These are phyloP conservation scores for Forbesichthys papilliferus DNA, from an alignment of 2,113 vertebrate genomes.

Conservation along the genomic window DNA sequence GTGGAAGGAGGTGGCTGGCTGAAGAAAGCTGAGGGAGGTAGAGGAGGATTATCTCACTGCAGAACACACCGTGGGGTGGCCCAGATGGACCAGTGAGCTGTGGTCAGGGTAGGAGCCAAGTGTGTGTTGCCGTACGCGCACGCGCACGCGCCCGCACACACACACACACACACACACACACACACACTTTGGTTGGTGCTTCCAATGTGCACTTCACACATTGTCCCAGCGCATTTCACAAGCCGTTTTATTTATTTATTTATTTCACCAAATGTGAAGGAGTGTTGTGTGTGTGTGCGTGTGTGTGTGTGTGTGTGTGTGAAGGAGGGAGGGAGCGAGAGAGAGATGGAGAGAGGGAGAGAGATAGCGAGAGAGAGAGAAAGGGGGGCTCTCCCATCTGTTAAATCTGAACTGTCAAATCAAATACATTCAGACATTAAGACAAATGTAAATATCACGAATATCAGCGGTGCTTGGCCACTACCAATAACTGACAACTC, in stretches of 20 bases:
- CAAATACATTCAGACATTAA: neutral
- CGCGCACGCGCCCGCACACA: slow-evolving; percentile 16
- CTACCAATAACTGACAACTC: slow-evolving; percentile 47
- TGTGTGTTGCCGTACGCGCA: slow-evolving; percentile 15
- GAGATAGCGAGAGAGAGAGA: no score
- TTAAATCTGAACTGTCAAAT: slow-evolving; percentile 41
- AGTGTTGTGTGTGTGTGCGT: neutral
- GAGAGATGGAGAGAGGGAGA: no score
- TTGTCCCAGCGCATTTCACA: slow-evolving; percentile 31
- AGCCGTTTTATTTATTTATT: slow-evolving; percentile 1
- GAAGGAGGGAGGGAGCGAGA: neutral
- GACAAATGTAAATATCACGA: slow-evolving; percentile 1
- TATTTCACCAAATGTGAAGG: neutral
- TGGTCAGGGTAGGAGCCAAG: slow-evolving; percentile 46
- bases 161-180: slow-evolving; percentile 15
- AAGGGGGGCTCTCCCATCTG: slow-evolving; percentile 50
- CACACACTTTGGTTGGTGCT: slow-evolving; percentile 21
- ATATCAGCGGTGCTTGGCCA: slow-evolving; percentile 14
- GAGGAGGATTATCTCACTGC: slow-evolving; percentile 63
- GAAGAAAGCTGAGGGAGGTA: slow-evolving; percentile 50
- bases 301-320: slow-evolving; percentile 4
- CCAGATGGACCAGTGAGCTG: slow-evolving; percentile 66
- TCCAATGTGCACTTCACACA: slow-evolving; percentile 32
- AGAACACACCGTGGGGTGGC: slow-evolving; percentile 50
- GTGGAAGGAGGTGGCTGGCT: slow-evolving; percentile 6